These are phyloP conservation scores for Teleiodes luculella DNA, from an alignment of 2,888 invertebrate species.

Conservation along the genomic window DNA sequence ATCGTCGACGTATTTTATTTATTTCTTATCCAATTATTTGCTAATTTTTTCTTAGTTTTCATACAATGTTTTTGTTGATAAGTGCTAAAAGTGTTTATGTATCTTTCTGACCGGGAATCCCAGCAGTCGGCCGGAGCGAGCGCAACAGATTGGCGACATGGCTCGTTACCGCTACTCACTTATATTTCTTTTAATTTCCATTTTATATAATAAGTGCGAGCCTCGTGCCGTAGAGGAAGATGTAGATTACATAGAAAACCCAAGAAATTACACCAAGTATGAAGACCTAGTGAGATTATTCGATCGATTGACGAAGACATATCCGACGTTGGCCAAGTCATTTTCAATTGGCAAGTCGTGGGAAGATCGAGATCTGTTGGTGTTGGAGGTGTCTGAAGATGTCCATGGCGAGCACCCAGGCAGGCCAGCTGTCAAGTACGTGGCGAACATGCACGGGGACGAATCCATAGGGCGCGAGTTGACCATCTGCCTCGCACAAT, in stretches of 20 bases:
- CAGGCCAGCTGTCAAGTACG: conserved; percentile 95
- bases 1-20: conserved; percentile 8
- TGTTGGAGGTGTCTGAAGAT: conserved; percentile 88
- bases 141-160: conserved; percentile 37
- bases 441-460: conserved; percentile 98
- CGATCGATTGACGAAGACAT: conserved; percentile 76
- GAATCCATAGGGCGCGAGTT: conserved; percentile 93
- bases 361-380: conserved; percentile 88
- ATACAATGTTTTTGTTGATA: conserved; percentile 42
- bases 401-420: conserved; percentile 74
- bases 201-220: conserved; percentile 52
- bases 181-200: conserved; percentile 52
- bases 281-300: conserved; percentile 83
- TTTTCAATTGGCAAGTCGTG: conserved; percentile 91
- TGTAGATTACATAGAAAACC: conserved; percentile 76
- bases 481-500: conserved; percentile 88
- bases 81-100: conserved; percentile 33
- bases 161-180: conserved; percentile 40
- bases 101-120: conserved; percentile 24
- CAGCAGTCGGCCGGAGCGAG: neutral
- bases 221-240: conserved; percentile 53
- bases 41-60: conserved; percentile 17
- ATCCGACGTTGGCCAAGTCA: conserved; percentile 84
- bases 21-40: conserved; percentile 20
- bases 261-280: conserved; percentile 83